phyloP scores from a whole-genome alignment of 2,797 vertebrate genomes.

The Megaceryle alcyon region DNA sequence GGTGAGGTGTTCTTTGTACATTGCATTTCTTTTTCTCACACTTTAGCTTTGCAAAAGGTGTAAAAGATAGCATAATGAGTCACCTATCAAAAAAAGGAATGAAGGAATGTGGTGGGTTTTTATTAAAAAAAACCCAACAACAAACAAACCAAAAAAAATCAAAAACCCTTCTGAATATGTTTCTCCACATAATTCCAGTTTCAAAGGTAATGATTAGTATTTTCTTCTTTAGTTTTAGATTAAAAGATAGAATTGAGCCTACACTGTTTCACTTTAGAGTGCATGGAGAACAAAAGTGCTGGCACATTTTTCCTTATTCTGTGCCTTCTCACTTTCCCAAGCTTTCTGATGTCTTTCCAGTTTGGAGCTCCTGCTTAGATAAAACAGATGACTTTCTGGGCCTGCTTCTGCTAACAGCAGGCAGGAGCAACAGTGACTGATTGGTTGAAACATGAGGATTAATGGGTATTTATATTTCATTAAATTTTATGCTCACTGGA shows the following conservation, averaged over 20 bases:
- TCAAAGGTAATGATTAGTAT: neutral
- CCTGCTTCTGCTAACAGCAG: constrained; percentile 86
- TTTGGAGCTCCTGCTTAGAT: constrained; percentile 88
- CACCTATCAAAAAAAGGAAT: neutral
- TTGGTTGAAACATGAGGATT: constrained; percentile 93
- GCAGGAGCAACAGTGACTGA: constrained; percentile 86
- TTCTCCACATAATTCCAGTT: neutral
- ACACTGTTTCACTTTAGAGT: neutral
- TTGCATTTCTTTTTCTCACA: neutral
- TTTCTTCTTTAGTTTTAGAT: neutral
- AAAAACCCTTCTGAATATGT: neutral
- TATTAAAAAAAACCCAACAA: neutral
- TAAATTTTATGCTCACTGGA: constrained; percentile 91
- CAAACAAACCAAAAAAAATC: neutral
- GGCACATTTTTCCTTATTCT: constrained; percentile 54
- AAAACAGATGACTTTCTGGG: constrained; percentile 92
- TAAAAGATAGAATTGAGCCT: neutral
- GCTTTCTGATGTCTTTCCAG: constrained; percentile 86
- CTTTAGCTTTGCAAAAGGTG: neutral
- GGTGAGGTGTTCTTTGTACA: neutral
- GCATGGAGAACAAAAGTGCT: constrained; percentile 17
- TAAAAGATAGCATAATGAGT: neutral
- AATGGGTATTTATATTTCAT: constrained; percentile 99
- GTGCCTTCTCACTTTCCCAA: constrained; percentile 73
- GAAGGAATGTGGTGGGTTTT: neutral